Percentiles rank a stretch among this genome's conserved stretches.
These are phyloP conservation scores for Tricholaema leucomelas DNA, from an alignment of 2,113 vertebrate species.

Conservation along the genomic window DNA sequence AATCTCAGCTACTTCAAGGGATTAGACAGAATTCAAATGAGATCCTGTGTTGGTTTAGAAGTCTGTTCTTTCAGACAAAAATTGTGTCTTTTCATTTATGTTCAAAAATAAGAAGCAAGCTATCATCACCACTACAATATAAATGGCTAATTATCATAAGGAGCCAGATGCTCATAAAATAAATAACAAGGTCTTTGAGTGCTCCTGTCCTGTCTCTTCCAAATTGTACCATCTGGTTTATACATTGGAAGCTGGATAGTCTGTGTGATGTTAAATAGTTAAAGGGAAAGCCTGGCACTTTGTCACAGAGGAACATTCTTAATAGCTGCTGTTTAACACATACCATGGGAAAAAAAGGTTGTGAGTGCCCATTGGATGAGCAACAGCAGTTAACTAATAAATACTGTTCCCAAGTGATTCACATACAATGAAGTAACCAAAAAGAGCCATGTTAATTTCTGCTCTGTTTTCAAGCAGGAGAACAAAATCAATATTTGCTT, in stretches of 20 bases:
- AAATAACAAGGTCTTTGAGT: background rate
- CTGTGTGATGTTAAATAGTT: constrained; percentile 15
- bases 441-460: constrained; percentile 48
- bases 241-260: background rate
- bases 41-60: constrained; percentile 9
- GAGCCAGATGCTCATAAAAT: background rate
- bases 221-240: background rate
- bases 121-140: background rate
- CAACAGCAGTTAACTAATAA: constrained; percentile 36
- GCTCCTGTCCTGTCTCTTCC: background rate
- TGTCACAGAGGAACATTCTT: background rate
- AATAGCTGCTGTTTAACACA: constrained; percentile 18
- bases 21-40: constrained; percentile 21
- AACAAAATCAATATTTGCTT: constrained; percentile 71
- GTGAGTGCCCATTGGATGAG: constrained; percentile 45
- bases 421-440: constrained; percentile 48
- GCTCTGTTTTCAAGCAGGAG: constrained; percentile 31
- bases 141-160: constrained; percentile 8
- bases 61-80: background rate
- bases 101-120: background rate
- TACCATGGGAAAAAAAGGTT: constrained; percentile 2
- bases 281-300: constrained; percentile 26
- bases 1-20: constrained; percentile 43
- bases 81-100: background rate
- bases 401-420: background rate